Conservation (phyloP, 2,797 vertebrate genomes). For the Meriones psammophilus region DNA sequence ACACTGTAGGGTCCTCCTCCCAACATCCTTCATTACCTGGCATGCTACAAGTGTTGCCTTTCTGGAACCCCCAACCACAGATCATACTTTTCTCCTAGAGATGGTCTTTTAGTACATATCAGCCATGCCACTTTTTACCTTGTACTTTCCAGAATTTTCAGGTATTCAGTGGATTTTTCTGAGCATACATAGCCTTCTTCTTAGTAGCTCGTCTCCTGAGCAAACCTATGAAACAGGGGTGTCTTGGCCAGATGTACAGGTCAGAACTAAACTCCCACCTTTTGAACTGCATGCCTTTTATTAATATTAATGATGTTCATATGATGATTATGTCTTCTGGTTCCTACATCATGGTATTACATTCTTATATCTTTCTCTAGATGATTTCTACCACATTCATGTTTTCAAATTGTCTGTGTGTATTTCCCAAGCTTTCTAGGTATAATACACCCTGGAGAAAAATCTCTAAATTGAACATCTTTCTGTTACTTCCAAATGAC, state of each 20-base stretch:
- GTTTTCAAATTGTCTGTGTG: background rate
- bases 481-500: background rate
- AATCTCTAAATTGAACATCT: background rate
- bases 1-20: background rate
- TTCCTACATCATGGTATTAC: background rate
- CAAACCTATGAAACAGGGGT: background rate
- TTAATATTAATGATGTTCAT: background rate
- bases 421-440: background rate
- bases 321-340: background rate
- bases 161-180: background rate
- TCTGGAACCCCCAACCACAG: background rate
- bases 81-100: background rate
- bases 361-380: background rate
- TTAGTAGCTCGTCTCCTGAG: background rate
- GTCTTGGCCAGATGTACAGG: background rate
- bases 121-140: background rate
- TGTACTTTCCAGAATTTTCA: background rate
- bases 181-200: background rate
- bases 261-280: background rate
- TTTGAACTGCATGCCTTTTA: background rate
- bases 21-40: background rate
- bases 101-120: background rate
- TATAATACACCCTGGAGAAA: background rate
- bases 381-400: background rate
- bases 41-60: background rate